A percentile compares a stretch with the other conserved stretches of the same genome.
Evolutionary conservation across 2,113 vertebrate species (phyloP).

Genomic region (Bungarus multicinctus): DNA sequence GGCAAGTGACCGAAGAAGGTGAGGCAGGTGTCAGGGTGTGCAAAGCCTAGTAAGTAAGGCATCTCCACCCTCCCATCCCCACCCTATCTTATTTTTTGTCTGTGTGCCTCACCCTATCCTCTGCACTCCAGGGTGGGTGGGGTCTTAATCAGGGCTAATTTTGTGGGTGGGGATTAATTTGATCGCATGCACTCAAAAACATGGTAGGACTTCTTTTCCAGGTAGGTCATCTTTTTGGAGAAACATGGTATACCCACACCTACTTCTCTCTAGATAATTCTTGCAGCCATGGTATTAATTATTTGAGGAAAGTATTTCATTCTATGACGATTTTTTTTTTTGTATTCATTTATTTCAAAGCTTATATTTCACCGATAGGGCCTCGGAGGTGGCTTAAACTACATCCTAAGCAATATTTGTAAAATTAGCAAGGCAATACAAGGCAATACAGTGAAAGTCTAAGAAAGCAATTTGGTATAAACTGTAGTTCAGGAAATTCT

Average conservation of each 20-base stretch:
- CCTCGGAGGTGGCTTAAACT: conserved; percentile 22
- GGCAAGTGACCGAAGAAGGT: too few species aligned
- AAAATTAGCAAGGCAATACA: not conserved
- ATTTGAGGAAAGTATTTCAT: not conserved
- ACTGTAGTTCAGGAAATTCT: not conserved
- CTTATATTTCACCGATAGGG: not conserved
- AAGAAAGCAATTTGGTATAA: not conserved
- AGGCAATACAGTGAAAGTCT: not conserved
- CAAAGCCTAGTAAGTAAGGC: too few species aligned
- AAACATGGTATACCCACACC: not conserved
- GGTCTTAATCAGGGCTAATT: too few species aligned
- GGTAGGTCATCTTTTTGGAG: too few species aligned
- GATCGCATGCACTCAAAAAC: too few species aligned
- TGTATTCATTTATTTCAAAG: not conserved
- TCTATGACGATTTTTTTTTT: not conserved
- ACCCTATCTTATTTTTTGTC: too few species aligned
- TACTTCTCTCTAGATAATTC: not conserved
- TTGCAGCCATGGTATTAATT: not conserved
- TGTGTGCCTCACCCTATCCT: too few species aligned
- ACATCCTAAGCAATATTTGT: not conserved
- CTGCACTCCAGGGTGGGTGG: too few species aligned
- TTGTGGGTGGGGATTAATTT: too few species aligned
- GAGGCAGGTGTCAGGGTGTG: too few species aligned
- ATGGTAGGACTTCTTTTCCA: too few species aligned
- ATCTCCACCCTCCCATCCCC: too few species aligned